phyloP scores from a whole-genome alignment of 2,888 invertebrate species.

The Dynastes tityus region DNA sequence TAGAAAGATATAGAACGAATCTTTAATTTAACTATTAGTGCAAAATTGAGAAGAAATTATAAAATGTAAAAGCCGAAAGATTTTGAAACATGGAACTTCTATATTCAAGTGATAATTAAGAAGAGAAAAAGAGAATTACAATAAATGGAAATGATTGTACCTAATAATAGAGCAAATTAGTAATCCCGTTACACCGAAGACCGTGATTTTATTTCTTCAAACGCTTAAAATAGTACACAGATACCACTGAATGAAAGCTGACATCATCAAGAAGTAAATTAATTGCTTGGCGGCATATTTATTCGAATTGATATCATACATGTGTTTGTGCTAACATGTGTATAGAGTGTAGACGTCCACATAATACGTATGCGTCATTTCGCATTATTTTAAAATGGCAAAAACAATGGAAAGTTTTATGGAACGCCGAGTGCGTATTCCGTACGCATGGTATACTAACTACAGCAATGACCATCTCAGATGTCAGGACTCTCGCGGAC shows the following conservation, averaged over 20 bases:
- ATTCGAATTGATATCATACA: conserved; percentile 8
- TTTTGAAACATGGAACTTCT: neutral
- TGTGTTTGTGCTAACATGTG: neutral
- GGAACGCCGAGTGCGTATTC: neutral
- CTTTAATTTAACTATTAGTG: too few relatives aligned
- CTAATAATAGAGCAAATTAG: too few relatives aligned
- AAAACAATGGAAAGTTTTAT: conserved; percentile 43
- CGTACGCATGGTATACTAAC: too few relatives aligned
- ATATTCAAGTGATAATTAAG: too few relatives aligned
- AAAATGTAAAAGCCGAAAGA: neutral
- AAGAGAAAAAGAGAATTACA: too few relatives aligned
- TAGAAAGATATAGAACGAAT: neutral
- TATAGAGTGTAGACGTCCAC: too few relatives aligned
- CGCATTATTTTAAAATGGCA: neutral
- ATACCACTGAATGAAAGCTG: neutral
- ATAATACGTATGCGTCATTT: conserved; percentile 17
- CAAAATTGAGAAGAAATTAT: too few relatives aligned
- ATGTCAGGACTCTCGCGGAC: too few relatives aligned
- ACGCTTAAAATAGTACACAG: neutral
- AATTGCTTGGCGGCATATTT: neutral
- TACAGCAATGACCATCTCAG: too few relatives aligned
- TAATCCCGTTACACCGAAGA: too few relatives aligned
- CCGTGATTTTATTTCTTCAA: neutral
- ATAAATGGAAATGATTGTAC: neutral
- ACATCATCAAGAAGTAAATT: conserved; percentile 4